Percentiles rank a stretch among this genome's conserved stretches.
phyloP scores from a whole-genome alignment of 2,888 invertebrate genomes.

The Dorcus parallelipipedus region DNA sequence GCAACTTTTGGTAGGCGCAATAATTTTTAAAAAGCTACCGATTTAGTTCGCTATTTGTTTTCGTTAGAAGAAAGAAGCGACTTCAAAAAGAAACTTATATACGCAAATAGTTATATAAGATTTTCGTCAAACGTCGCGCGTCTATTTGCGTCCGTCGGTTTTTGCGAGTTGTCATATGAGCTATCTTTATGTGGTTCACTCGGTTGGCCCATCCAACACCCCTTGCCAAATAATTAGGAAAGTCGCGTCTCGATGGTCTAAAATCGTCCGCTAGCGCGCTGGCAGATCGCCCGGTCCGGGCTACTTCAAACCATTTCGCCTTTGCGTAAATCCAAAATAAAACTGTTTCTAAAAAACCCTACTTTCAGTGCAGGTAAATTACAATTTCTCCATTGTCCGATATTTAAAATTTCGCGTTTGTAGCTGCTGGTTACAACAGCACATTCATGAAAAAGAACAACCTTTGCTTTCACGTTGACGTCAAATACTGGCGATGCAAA shows the following conservation, averaged over 20 bases:
- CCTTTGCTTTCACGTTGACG: no score
- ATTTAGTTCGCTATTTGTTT: not conserved
- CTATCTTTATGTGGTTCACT: constrained; percentile 31
- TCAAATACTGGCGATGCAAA: no score
- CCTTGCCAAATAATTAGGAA: constrained; percentile 79
- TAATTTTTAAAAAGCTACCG: no score
- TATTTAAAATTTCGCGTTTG: no score
- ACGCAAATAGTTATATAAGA: constrained; percentile 20
- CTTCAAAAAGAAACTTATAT: constrained; percentile 2
- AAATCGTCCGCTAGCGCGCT: constrained; percentile 33
- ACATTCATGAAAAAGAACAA: no score
- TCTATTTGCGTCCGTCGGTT: constrained; percentile 25
- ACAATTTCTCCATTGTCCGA: no score
- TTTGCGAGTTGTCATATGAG: constrained; percentile 30
- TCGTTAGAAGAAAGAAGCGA: not conserved
- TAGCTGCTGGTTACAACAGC: no score
- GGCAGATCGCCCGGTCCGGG: constrained; percentile 34
- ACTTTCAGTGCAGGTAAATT: not conserved
- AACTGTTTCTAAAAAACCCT: constrained; percentile 18
- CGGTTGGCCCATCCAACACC: constrained; percentile 46
- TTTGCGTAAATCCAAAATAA: constrained; percentile 9
- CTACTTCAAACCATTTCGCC: constrained; percentile 4
- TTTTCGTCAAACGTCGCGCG: constrained; percentile 14
- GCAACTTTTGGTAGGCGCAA: no score
- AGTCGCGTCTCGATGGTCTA: constrained; percentile 49